These are phyloP conservation scores for Sturnira hondurensis DNA, from an alignment of 2,113 vertebrate species.

Conservation along the genomic window DNA sequence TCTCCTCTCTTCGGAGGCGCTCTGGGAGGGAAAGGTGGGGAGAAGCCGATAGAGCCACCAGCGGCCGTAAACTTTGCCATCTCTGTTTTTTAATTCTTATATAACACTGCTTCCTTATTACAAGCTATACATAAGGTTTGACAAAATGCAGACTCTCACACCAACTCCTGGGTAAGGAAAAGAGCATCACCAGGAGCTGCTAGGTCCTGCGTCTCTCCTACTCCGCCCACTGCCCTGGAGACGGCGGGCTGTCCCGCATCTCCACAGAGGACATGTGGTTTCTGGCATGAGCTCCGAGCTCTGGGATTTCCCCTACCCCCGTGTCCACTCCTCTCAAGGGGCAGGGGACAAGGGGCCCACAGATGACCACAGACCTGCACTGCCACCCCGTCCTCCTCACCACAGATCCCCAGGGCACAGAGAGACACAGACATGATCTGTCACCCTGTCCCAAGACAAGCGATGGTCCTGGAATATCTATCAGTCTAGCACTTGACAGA, in stretches of 20 bases:
- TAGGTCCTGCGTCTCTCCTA: background rate
- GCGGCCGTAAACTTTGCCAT: background rate
- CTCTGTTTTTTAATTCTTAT: background rate
- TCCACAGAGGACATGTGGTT: background rate
- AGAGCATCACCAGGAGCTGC: rapidly evolving
- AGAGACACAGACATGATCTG: background rate
- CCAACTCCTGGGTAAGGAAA: background rate
- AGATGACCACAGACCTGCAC: background rate
- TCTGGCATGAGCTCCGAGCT: background rate
- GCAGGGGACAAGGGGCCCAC: rapidly evolving
- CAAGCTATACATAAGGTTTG: too few relatives aligned
- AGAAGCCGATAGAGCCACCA: background rate
- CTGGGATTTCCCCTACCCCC: rapidly evolving
- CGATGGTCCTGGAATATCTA: rapidly evolving
- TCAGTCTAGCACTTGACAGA: background rate
- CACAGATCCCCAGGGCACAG: background rate
- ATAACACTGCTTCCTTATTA: background rate
- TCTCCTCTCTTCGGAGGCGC: conserved; percentile 94
- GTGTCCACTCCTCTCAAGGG: background rate
- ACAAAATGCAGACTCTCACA: rapidly evolving
- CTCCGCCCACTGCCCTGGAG: background rate
- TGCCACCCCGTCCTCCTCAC: background rate
- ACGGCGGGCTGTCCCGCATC: rapidly evolving
- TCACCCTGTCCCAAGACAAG: background rate
- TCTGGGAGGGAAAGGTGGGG: conserved; percentile 79